phyloP scores from a whole-genome alignment of 2,888 invertebrate genomes.

The Tolmerus cingulatus region DNA sequence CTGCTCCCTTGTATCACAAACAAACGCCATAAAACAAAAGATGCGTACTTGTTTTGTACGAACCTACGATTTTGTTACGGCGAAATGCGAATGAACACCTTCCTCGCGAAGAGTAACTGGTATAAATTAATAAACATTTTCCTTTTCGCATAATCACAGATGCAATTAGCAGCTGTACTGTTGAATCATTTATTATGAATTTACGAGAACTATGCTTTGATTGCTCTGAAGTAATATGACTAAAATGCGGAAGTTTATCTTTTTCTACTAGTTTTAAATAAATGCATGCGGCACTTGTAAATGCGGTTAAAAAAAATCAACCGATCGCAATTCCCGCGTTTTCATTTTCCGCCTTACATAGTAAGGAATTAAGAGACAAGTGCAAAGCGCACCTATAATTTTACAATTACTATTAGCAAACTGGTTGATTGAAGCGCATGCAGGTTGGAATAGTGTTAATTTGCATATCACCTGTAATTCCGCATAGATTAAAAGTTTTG shows the following conservation, averaged over 20 bases:
- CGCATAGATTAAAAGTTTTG: background rate
- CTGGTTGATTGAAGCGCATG: background rate
- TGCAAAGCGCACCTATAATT: constrained; percentile 8
- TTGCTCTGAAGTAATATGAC: background rate
- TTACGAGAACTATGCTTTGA: background rate
- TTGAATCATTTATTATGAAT: background rate
- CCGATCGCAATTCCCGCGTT: background rate
- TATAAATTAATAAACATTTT: background rate
- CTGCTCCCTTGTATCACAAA: background rate
- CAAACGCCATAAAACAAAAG: background rate
- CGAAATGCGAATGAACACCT: background rate
- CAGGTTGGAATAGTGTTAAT: background rate
- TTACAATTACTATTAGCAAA: constrained; percentile 1
- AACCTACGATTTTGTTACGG: background rate
- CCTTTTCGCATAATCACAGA: background rate
- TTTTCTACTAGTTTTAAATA: background rate
- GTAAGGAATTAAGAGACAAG: background rate
- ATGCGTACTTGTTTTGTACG: background rate
- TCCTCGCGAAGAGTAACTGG: background rate
- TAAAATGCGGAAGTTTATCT: background rate
- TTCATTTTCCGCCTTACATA: background rate
- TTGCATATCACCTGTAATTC: background rate
- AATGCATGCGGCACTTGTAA: background rate
- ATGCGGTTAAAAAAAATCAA: background rate
- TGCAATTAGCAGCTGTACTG: background rate